These are phyloP conservation scores for Ectemnius continuus DNA, from an alignment of 2,888 invertebrate genomes.

Conservation along the genomic window DNA sequence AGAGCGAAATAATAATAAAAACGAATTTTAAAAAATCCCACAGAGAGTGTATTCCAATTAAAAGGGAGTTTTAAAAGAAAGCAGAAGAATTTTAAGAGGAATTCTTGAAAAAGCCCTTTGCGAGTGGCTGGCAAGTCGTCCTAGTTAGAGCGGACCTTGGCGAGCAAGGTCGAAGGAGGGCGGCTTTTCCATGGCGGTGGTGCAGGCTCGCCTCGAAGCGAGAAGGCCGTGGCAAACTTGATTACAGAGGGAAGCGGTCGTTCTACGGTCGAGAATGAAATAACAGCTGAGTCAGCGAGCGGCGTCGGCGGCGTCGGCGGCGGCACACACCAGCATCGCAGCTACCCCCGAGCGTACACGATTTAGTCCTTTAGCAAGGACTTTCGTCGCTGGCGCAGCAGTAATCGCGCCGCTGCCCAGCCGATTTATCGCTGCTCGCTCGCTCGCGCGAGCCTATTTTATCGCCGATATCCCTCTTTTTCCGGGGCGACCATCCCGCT, in stretches of 20 bases:
- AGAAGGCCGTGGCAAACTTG: conserved; percentile 17
- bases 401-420: conserved; percentile 55
- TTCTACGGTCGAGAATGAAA: conserved; percentile 35
- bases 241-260: conserved; percentile 46
- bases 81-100: too few species aligned
- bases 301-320: background rate
- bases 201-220: background rate
- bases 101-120: too few species aligned
- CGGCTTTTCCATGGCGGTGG: conserved; percentile 5
- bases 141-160: background rate
- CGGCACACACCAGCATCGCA: too few species aligned
- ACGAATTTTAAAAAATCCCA: too few species aligned
- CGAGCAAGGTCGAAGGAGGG: conserved; percentile 15
- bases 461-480: conserved; percentile 52
- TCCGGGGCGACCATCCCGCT: conserved; percentile 26
- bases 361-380: conserved; percentile 41
- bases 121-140: too few species aligned
- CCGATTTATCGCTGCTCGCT: conserved; percentile 48
- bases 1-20: too few species aligned
- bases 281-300: conserved; percentile 54
- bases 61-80: too few species aligned
- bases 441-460: conserved; percentile 41
- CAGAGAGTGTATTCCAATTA: too few species aligned
- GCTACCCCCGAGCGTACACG: too few species aligned
- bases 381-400: conserved; percentile 60